A percentile compares a stretch with the other conserved stretches of the same genome.
Evolutionary conservation across 1,140 invertebrate genomes (phyloP).

Genomic region (Oryctes rhinoceros): DNA sequence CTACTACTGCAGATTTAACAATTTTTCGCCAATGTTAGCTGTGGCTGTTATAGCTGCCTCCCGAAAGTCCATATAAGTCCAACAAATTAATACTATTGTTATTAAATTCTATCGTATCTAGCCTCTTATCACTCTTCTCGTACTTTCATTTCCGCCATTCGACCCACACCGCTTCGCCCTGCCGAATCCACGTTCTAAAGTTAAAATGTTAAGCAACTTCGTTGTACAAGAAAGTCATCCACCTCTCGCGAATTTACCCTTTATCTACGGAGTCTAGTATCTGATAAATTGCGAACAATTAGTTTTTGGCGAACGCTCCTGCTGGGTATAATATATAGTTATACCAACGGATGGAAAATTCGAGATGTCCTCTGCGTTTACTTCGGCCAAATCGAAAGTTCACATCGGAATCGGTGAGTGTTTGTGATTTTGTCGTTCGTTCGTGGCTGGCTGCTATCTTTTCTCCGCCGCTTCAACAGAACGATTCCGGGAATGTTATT

Average conservation of each 20-base stretch:
- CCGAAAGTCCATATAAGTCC: no score
- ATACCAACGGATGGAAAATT: not conserved
- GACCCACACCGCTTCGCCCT: no score
- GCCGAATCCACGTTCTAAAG: no score
- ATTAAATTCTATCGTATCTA: no score
- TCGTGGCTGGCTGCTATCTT: no score
- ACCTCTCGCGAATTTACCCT: not conserved
- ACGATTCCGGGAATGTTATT: conserved; percentile 3
- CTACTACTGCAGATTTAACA: no score
- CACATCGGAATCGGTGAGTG: not conserved
- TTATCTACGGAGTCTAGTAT: not conserved
- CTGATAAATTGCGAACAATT: conserved; percentile 23
- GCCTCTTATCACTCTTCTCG: no score
- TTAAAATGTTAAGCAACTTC: not conserved
- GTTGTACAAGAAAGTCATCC: not conserved
- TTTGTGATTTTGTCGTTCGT: conserved; percentile 11
- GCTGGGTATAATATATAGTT: not conserved
- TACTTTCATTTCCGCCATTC: no score
- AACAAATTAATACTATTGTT: no score
- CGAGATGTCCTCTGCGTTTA: not conserved
- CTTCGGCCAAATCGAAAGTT: not conserved
- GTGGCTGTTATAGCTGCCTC: no score
- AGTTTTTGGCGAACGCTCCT: not conserved
- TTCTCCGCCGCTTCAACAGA: not conserved
- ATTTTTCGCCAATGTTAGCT: no score